These are phyloP conservation scores for Todiramphus chloris DNA, from an alignment of 2,113 vertebrate genomes.

Conservation along the genomic window DNA sequence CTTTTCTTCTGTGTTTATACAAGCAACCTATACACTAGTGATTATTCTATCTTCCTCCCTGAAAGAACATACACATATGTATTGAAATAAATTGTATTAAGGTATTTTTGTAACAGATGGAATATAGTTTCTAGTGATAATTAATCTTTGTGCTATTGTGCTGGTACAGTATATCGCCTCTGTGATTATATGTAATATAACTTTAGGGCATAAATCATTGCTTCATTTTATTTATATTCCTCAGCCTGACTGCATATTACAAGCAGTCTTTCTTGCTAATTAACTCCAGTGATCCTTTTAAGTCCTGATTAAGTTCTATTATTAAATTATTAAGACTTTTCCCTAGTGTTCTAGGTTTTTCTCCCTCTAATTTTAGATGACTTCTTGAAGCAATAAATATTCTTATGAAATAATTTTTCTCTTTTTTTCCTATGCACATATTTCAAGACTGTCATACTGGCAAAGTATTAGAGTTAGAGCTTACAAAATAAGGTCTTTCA, in stretches of 20 bases:
- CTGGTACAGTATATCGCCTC: not conserved
- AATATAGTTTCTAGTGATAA: not conserved
- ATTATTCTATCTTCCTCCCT: not conserved
- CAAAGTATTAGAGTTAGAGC: not conserved
- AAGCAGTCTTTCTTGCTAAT: conserved; percentile 40
- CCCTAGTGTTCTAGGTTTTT: not conserved
- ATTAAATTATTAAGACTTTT: conserved; percentile 43
- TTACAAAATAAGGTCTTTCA: not conserved
- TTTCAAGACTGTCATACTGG: not conserved
- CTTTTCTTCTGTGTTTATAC: not conserved
- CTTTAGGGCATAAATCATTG: not conserved
- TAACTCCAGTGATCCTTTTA: conserved; percentile 33
- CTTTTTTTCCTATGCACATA: not conserved
- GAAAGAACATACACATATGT: not conserved
- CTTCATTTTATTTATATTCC: conserved; percentile 37
- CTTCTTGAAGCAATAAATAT: not conserved
- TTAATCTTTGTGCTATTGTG: not conserved
- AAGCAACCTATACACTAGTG: not conserved
- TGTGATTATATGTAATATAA: not conserved
- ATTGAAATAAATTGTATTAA: not conserved
- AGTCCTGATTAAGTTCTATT: conserved; percentile 22
- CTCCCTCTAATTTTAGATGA: not conserved
- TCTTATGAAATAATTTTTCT: not conserved
- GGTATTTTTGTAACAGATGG: not conserved
- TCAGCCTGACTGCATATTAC: not conserved